Evolutionary conservation across 1,140 invertebrate species (phyloP), one percentile per base, ranked within the genome.

Genomic region (Drosophila truncata): DNA sequence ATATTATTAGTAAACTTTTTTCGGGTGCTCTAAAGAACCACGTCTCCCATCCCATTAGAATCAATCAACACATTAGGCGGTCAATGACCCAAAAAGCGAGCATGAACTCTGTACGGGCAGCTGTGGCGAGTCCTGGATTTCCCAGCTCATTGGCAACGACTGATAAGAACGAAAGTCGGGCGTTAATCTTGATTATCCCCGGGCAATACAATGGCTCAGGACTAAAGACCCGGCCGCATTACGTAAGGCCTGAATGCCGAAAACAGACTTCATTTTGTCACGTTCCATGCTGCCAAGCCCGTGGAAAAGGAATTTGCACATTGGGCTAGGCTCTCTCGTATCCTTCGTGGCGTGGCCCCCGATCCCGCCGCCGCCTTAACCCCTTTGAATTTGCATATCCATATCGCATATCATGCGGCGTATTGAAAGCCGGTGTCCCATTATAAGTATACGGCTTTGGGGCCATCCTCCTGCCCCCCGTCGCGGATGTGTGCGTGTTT

Each of bases 401-500:
- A 80, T 76, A 49, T 65, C 73, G 82, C 78, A 81, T 85, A 73
- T 78, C 72, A 72, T 69, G 78, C 41, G 71, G 47, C 18, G 71
- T 84, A 84, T 84, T 81, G 81, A 80, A 84, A 86, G 72, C 60
- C 65, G 67, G 42, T 57, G 76, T 39, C 57, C 81, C 65, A 80
- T 83, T 76, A 84, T 80, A 76, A 77, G 52, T 59, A 49, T 72
- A 49, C n/a, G 23, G 55, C 37, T 44, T 58, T 73, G 70, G 47
- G 37, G 70, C 66, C 66, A 44, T 27, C 62, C 46, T 16, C n/a
- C 27, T 23, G 37, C 29, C 41, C 23, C n/a, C 39, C 52, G 33
- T 23, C 52, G 39, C 27, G 18, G 69, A 39, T 58, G 62, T 41
- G 69, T 86, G 83, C 83, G 82, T 85, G 82, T 86, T 75, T 49